Evolutionary conservation across 2,797 vertebrate genomes (phyloP).

Genomic region (Rhinophrynus dorsalis): DNA sequence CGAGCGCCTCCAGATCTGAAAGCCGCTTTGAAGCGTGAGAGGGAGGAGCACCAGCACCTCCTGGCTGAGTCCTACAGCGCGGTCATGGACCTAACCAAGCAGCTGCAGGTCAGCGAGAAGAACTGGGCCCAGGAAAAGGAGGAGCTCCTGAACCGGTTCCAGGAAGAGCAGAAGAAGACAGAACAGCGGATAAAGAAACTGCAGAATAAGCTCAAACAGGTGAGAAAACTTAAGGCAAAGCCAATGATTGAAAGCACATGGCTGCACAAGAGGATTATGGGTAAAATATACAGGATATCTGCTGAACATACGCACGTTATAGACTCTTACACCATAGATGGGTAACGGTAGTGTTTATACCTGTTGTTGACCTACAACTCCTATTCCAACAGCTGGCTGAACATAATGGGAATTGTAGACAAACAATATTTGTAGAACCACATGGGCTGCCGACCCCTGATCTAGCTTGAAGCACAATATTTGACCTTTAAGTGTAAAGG

Average conservation of each 20-base stretch:
- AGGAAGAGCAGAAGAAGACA: constrained; percentile 86
- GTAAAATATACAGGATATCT: no score
- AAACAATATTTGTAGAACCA: no score
- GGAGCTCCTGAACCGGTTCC: constrained; percentile 87
- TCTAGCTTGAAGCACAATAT: no score
- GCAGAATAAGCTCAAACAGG: constrained; percentile 81
- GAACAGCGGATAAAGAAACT: constrained; percentile 86
- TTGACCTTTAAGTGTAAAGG: no score
- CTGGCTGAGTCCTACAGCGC: constrained; percentile 93
- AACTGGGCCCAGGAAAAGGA: constrained; percentile 95
- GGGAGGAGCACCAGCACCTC: constrained; percentile 94
- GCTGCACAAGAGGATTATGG: not conserved
- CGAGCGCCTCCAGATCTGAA: constrained; percentile 83
- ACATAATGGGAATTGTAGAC: no score
- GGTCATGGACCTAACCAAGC: constrained; percentile 96
- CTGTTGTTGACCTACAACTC: no score
- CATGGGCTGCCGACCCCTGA: no score
- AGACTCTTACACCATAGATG: no score
- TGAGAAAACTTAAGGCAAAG: constrained; percentile 41
- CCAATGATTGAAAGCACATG: not conserved
- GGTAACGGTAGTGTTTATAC: no score
- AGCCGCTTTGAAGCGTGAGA: constrained; percentile 83
- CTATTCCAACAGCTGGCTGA: no score
- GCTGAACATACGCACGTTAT: no score
- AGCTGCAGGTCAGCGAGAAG: constrained; percentile 91